Evolutionary conservation across 1,140 invertebrate species (phyloP).

Genomic region (Onthophagus taurus): DNA sequence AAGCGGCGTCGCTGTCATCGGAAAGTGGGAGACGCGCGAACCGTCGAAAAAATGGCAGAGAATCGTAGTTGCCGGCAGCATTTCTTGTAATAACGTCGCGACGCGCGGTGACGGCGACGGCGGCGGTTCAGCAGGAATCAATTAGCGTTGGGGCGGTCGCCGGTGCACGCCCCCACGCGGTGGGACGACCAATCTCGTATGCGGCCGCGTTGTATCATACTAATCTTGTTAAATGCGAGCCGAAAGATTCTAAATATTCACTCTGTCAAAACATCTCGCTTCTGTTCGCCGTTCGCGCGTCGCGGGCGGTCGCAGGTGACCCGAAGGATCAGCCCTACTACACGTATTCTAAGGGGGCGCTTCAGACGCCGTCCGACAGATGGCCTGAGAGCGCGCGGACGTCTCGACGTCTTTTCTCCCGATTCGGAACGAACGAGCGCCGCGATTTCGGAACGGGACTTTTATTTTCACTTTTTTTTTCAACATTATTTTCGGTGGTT

Average conservation of each 20-base stretch:
- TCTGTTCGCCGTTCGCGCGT: too few relatives aligned
- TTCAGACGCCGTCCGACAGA: too few relatives aligned
- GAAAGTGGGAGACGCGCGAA: constrained; percentile 16
- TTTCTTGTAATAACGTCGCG: constrained; percentile 30
- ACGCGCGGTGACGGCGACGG: constrained; percentile 11
- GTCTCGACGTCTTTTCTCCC: constrained; percentile 1
- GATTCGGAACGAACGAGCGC: not conserved
- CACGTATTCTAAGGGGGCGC: not conserved
- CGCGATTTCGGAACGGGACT: constrained; percentile 1
- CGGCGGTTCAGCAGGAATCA: constrained; percentile 4
- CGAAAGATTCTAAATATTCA: constrained; percentile 37
- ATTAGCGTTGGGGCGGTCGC: not conserved
- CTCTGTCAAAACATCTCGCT: constrained; percentile 37
- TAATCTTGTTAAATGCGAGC: constrained; percentile 34
- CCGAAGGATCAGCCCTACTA: too few relatives aligned
- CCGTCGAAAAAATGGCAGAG: constrained; percentile 32
- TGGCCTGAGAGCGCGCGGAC: not conserved
- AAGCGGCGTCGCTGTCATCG: constrained; percentile 16
- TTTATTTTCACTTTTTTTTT: not conserved
- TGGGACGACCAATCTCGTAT: constrained; percentile 36
- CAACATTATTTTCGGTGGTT: not conserved
- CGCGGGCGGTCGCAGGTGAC: constrained; percentile 3
- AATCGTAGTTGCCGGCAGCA: constrained; percentile 9
- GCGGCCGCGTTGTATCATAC: constrained; percentile 32
- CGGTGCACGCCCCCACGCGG: not conserved